These are phyloP conservation scores for Pao palembangensis DNA, from an alignment of 2,113 vertebrate genomes.

Conservation along the genomic window DNA sequence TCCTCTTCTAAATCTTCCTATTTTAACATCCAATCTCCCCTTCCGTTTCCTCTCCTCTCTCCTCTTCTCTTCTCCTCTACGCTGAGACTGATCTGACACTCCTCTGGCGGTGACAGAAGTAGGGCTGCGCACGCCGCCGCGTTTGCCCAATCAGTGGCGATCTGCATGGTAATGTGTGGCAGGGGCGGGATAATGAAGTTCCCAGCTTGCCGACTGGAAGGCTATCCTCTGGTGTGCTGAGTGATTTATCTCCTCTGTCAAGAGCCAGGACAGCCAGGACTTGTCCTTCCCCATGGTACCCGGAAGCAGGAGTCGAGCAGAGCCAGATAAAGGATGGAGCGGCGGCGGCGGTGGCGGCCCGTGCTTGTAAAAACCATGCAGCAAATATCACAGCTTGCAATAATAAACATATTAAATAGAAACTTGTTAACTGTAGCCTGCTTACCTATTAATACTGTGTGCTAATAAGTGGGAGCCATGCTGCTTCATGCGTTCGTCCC, in stretches of 20 bases:
- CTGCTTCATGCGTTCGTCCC: constrained; percentile 53
- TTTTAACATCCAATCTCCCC: constrained; percentile 36
- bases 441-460: not conserved
- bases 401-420: constrained; percentile 6
- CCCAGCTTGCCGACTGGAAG: constrained; percentile 95
- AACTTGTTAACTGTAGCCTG: not conserved
- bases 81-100: constrained; percentile 84
- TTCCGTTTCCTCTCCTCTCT: constrained; percentile 14
- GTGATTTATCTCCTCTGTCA: constrained; percentile 99
- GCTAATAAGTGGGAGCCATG: not conserved
- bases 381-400: constrained; percentile 27
- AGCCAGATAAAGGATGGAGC: constrained; percentile 65
- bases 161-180: constrained; percentile 97
- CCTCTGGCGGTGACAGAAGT: constrained; percentile 88
- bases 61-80: constrained; percentile 5
- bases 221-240: constrained; percentile 94
- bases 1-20: constrained; percentile 36
- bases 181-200: constrained; percentile 99
- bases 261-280: constrained; percentile 94
- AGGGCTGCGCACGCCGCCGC: constrained; percentile 80
- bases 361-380: constrained; percentile 63
- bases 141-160: constrained; percentile 87
- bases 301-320: constrained; percentile 73
- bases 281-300: constrained; percentile 88
- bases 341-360: constrained; percentile 27